A percentile compares a stretch with the other conserved stretches of the same genome.
phyloP scores from a whole-genome alignment of 2,797 vertebrate species.

The Psittacula echo region DNA sequence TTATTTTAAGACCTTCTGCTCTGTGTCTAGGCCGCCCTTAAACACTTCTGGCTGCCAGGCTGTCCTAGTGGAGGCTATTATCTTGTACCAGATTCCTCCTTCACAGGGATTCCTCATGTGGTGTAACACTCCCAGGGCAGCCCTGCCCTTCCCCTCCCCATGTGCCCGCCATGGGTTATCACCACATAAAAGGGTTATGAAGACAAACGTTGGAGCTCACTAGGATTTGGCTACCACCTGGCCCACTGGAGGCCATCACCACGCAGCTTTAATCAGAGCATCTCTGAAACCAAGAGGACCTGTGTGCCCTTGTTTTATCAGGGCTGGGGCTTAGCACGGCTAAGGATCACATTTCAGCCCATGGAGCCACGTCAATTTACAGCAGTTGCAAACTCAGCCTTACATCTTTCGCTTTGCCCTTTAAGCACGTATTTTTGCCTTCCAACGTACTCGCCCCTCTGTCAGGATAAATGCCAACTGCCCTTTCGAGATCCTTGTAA shows the following conservation, averaged over 20 bases:
- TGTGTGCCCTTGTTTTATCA: neutral
- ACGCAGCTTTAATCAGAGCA: neutral
- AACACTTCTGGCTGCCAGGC: constrained; percentile 17
- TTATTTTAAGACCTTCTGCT: constrained; percentile 44
- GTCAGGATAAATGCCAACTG: neutral
- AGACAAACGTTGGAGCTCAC: neutral
- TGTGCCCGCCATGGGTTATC: neutral
- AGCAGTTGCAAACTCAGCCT: neutral
- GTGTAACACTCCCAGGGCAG: neutral
- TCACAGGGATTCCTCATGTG: neutral
- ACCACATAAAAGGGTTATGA: neutral
- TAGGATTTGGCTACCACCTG: neutral
- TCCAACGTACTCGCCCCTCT: fast-evolving
- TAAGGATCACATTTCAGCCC: neutral
- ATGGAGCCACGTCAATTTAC: fast-evolving
- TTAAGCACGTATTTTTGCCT: neutral
- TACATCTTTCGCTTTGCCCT: neutral
- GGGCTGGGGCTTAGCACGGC: fast-evolving
- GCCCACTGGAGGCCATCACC: neutral
- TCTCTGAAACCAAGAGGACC: neutral
- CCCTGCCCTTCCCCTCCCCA: neutral
- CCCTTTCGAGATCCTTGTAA: neutral
- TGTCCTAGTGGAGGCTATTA: neutral
- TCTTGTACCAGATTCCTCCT: neutral
- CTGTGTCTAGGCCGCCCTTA: neutral